These are phyloP conservation scores for Drosophila parthenogenetica DNA, from an alignment of 2,888 invertebrate species.

Conservation along the genomic window DNA sequence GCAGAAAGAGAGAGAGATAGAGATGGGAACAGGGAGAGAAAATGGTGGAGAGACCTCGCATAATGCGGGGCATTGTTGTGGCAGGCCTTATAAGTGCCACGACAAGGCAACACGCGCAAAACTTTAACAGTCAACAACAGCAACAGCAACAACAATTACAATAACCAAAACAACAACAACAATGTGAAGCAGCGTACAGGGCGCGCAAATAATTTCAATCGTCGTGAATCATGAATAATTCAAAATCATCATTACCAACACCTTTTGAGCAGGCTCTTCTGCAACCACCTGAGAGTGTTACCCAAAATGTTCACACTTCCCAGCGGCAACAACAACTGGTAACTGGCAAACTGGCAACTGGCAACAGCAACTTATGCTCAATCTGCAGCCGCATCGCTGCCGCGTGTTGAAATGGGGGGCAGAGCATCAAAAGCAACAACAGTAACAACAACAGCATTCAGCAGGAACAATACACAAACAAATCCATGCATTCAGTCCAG, in stretches of 20 bases:
- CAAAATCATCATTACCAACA: constrained; percentile 81
- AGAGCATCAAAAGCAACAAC: constrained; percentile 23
- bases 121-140: constrained; percentile 66
- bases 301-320: constrained; percentile 79
- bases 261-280: constrained; percentile 69
- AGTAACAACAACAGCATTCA: constrained; percentile 28
- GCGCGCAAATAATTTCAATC: constrained; percentile 81
- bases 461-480: constrained; percentile 52
- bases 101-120: constrained; percentile 65
- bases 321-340: constrained; percentile 58
- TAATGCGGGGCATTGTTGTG: constrained; percentile 68
- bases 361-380: constrained; percentile 70
- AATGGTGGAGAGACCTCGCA: constrained; percentile 36
- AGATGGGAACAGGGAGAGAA: background rate
- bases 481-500: constrained; percentile 54
- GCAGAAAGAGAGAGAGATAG: constrained; percentile 24
- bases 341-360: constrained; percentile 46
- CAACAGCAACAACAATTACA: constrained; percentile 30
- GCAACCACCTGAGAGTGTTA: constrained; percentile 74
- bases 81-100: constrained; percentile 70
- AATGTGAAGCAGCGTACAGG: constrained; percentile 18
- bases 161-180: constrained; percentile 8
- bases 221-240: constrained; percentile 80
- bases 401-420: constrained; percentile 62
- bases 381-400: constrained; percentile 71